These are phyloP conservation scores for Drosophila navojoa DNA, from an alignment of 1,140 invertebrate genomes.

Conservation along the genomic window DNA sequence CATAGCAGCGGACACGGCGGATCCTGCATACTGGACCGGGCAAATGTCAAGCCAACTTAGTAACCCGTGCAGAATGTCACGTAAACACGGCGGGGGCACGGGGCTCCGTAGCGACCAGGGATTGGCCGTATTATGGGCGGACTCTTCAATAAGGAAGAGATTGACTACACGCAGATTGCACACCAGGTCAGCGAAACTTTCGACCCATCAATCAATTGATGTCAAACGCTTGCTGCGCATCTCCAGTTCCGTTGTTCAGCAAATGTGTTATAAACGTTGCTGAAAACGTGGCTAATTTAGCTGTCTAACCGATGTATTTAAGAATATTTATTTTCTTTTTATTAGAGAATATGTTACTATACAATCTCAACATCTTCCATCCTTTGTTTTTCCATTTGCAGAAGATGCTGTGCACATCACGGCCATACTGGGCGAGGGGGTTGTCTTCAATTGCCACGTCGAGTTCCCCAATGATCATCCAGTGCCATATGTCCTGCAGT, in stretches of 20 bases:
- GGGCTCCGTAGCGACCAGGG: conserved; percentile 1
- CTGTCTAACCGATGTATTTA: background rate
- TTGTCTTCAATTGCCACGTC: conserved; percentile 98
- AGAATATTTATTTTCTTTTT: background rate
- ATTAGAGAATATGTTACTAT: conserved; percentile 3
- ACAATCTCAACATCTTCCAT: background rate
- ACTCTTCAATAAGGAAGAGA: conserved; percentile 21
- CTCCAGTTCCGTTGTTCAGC: background rate
- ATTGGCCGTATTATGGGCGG: conserved; percentile 60
- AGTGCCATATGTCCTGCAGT: conserved; percentile 98
- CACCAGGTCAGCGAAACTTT: conserved; percentile 37
- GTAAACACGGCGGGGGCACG: conserved; percentile 46
- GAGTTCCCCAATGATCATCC: conserved; percentile 97
- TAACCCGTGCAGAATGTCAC: conserved; percentile 72
- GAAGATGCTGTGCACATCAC: conserved; percentile 97
- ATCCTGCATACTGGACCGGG: conserved; percentile 3
- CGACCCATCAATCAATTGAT: conserved; percentile 38
- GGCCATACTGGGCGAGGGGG: conserved; percentile 96
- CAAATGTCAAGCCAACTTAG: conserved; percentile 53
- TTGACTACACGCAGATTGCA: conserved; percentile 12
- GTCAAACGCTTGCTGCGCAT: conserved; percentile 23
- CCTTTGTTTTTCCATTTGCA: conserved; percentile 74
- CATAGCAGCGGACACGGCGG: conserved; percentile 7
- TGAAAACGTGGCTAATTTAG: background rate
- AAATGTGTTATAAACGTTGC: background rate